Conservation (phyloP, 2,113 vertebrate genomes). For the Scartelaos histophorus region DNA sequence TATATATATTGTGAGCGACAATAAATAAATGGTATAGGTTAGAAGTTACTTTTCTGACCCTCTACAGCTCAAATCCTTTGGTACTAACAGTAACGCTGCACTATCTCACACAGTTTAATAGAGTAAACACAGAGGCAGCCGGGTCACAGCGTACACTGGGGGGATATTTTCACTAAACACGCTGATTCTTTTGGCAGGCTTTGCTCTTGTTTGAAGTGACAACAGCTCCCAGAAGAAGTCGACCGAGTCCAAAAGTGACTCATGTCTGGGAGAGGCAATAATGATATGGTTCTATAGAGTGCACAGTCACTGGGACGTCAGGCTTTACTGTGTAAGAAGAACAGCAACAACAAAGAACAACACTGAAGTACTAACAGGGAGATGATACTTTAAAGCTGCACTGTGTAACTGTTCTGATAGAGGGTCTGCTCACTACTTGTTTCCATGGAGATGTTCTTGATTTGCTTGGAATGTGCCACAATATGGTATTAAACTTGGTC, state of each 20-base stretch:
- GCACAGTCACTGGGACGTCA: slow-evolving; percentile 17
- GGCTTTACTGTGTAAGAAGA: slow-evolving; percentile 4
- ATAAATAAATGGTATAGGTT: too few species aligned
- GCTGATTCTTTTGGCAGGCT: slow-evolving; percentile 17
- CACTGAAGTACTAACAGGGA: not conserved
- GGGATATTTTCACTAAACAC: slow-evolving; percentile 56
- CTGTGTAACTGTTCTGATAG: too few species aligned
- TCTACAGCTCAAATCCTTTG: too few species aligned
- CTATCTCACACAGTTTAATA: too few species aligned
- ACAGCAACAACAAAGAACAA: slow-evolving; percentile 13
- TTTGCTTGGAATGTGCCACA: too few species aligned
- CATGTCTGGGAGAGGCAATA: slow-evolving; percentile 39
- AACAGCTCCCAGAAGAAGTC: slow-evolving; percentile 29
- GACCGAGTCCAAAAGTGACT: slow-evolving; percentile 29
- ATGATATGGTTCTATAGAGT: slow-evolving; percentile 31
- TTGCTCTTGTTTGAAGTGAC: slow-evolving; percentile 42
- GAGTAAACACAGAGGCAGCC: slow-evolving; percentile 13
- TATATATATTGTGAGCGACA: too few species aligned
- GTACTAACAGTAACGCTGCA: too few species aligned
- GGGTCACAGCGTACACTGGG: not conserved
- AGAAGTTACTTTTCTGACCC: too few species aligned
- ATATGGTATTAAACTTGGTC: too few species aligned
- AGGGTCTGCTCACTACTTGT: too few species aligned
- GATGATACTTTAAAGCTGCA: not conserved
- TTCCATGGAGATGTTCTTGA: too few species aligned